Percentiles rank a stretch among this genome's conserved stretches.
Evolutionary conservation across 2,113 vertebrate species (phyloP).

Genomic region (Copsychus sechellarum): DNA sequence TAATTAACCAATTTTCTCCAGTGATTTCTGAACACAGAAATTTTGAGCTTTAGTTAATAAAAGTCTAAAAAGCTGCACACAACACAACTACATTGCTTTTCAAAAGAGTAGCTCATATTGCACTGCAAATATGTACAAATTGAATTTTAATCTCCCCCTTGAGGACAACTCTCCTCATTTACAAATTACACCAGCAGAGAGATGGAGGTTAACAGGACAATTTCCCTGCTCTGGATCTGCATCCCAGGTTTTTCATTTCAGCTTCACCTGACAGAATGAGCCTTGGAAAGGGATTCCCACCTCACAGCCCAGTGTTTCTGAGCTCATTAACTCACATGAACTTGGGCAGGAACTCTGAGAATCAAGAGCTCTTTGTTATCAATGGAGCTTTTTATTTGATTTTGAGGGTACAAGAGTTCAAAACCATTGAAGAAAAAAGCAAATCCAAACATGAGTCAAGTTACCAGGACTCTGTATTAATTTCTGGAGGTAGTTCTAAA

Average conservation of each 20-base stretch:
- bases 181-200: background rate
- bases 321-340: background rate
- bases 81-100: background rate
- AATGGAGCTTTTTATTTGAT: background rate
- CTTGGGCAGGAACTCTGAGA: background rate
- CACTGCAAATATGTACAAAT: background rate
- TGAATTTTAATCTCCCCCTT: background rate
- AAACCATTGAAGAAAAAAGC: background rate
- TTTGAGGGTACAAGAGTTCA: background rate
- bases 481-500: background rate
- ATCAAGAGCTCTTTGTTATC: background rate
- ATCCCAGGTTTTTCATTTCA: background rate
- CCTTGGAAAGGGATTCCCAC: background rate
- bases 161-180: background rate
- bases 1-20: background rate
- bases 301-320: background rate
- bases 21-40: background rate
- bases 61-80: background rate
- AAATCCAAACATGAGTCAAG: background rate
- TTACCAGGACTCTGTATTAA: background rate
- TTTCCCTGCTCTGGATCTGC: background rate
- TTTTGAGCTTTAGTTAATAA: background rate
- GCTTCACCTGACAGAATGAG: background rate
- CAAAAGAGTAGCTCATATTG: background rate
- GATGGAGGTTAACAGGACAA: background rate